phyloP scores from a whole-genome alignment of 2,113 vertebrate genomes.

The Sturnira hondurensis region DNA sequence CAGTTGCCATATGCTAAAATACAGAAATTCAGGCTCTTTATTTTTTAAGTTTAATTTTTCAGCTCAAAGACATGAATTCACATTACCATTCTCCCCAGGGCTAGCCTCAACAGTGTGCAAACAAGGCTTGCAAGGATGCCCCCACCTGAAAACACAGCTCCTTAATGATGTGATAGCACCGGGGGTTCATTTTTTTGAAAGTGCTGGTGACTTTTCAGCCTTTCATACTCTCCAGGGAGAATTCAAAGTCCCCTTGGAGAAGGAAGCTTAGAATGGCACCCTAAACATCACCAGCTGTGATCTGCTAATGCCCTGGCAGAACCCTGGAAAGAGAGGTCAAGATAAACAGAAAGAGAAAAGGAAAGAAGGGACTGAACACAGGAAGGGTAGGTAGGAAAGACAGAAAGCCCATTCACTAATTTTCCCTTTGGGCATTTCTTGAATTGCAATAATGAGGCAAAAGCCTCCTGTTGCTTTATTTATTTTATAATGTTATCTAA shows the following conservation, averaged over 20 bases:
- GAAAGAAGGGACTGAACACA: neutral
- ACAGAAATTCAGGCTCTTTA: neutral
- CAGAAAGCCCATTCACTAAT: neutral
- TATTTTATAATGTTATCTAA: conserved; percentile 36
- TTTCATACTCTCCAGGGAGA: neutral
- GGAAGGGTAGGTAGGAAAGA: neutral
- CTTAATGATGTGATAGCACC: neutral
- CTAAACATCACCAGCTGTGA: neutral
- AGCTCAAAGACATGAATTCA: neutral
- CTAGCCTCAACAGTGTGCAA: neutral
- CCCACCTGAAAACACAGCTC: neutral
- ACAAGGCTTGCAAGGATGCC: neutral
- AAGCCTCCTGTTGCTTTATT: neutral
- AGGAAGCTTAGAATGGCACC: neutral
- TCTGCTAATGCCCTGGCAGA: neutral
- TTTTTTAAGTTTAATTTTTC: conserved; percentile 10
- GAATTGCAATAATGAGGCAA: neutral
- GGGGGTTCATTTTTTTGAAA: neutral
- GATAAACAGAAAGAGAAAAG: neutral
- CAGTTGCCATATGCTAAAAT: neutral
- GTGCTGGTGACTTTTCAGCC: neutral
- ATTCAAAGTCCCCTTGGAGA: neutral
- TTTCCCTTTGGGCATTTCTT: neutral
- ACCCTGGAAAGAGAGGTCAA: neutral
- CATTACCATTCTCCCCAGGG: neutral